Evolutionary conservation across 2,888 invertebrate species (phyloP).

Genomic region (Chalcosyrphus nemorum): DNA sequence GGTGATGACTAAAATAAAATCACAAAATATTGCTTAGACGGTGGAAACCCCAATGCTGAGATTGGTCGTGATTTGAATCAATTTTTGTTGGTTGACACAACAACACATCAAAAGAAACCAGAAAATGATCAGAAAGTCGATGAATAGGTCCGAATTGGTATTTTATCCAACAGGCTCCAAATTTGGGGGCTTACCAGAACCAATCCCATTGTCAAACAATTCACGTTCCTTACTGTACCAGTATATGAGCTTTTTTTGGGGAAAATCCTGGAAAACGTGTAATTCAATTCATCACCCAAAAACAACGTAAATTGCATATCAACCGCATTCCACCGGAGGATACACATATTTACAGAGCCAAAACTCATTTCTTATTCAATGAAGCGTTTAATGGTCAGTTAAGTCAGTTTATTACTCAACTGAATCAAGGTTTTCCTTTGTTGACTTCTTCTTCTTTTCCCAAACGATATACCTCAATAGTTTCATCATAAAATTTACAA

Average conservation of each 20-base stretch:
- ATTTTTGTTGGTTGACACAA: no score
- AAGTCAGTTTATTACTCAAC: conserved; percentile 64
- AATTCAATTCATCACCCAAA: conserved; percentile 16
- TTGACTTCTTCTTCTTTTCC: conserved; percentile 8
- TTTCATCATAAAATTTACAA: conserved; percentile 55
- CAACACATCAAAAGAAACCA: no score
- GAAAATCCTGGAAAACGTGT: conserved; percentile 17
- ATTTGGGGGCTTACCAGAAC: no score
- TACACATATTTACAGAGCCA: neutral
- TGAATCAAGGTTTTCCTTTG: conserved; percentile 69
- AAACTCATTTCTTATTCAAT: conserved; percentile 66
- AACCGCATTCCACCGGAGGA: conserved; percentile 42
- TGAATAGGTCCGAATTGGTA: no score
- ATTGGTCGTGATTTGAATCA: no score
- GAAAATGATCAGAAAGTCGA: no score
- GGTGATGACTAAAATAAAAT: no score
- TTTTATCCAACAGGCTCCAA: no score
- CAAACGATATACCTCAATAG: neutral
- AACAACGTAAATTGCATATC: no score
- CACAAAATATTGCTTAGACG: no score
- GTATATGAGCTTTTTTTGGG: neutral
- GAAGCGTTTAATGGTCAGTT: conserved; percentile 64
- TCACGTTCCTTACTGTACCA: neutral
- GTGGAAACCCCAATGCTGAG: no score
- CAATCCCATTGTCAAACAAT: no score